These are phyloP conservation scores for Brachyhypopomus gauderio DNA, from an alignment of 2,113 vertebrate genomes.

Conservation along the genomic window DNA sequence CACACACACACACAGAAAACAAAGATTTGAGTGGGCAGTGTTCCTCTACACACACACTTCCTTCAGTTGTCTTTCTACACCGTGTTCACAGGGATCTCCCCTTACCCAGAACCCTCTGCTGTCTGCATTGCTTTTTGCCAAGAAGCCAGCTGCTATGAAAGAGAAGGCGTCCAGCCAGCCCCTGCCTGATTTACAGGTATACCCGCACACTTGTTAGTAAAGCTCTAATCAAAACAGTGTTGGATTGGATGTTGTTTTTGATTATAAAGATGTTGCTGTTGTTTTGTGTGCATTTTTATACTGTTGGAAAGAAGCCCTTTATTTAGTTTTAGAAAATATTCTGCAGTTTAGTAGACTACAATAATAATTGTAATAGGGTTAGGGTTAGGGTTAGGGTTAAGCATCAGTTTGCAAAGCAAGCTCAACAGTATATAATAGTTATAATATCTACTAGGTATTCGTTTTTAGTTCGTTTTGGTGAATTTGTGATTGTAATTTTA, in stretches of 20 bases:
- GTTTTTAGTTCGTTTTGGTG: not conserved
- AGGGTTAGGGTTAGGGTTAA: too few species aligned
- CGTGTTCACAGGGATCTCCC: conserved; percentile 32
- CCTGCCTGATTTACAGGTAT: conserved; percentile 41
- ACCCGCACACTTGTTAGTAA: not conserved
- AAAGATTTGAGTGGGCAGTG: not conserved
- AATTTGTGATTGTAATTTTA: not conserved
- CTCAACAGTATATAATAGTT: not conserved
- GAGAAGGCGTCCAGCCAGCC: conserved; percentile 24
- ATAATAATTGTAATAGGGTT: not conserved
- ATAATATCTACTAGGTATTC: not conserved
- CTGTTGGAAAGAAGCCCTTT: conserved; percentile 32
- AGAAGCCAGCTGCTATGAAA: conserved; percentile 1
- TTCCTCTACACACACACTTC: conserved; percentile 17
- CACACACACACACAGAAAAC: conserved; percentile 6
- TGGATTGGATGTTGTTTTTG: too few species aligned
- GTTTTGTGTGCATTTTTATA: not conserved
- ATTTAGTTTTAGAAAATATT: not conserved
- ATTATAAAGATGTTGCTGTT: too few species aligned
- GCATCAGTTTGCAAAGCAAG: not conserved
- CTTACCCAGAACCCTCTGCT: conserved; percentile 52
- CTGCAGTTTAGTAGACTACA: not conserved
- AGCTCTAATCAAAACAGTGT: too few species aligned
- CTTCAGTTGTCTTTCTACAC: not conserved
- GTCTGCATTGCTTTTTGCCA: conserved; percentile 42